Evolutionary conservation across 2,888 invertebrate species (phyloP), one percentile per base, ranked within the genome.

Genomic region (Drosophila nr. medialis): DNA sequence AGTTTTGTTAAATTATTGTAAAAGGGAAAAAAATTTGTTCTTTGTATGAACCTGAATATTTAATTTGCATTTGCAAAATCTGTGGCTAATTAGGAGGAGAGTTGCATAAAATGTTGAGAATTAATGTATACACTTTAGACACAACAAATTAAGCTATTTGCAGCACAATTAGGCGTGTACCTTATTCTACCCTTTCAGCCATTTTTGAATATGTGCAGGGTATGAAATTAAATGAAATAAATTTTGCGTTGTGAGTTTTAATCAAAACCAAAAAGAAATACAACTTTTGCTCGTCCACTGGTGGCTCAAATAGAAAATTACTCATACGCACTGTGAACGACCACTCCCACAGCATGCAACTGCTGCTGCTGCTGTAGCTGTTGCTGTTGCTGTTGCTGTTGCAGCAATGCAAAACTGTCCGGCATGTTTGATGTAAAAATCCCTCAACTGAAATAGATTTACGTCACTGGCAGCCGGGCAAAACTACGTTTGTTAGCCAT

Each of bases 371-470:
- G 15, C 15, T 53, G 7, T 1, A 7, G 56, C 58, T 42, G n/a
- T 18, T 24, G 15, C 27, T 59, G 15, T 34, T 50, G 60, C 30
- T 50, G 50, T 29, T 42, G 21, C 53, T 53, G 53, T 49, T 60
- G 51, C 59, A 50, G 72, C 74, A 82, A 85, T 78, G 74, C 74
- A 85, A 80, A 88, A 81, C 85, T 89, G 89, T 89, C 89, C 89
- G 72, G 79, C 72, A 90, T 90, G 82, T 90, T 86, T 88, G 81
- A 90, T 86, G 83, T 86, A 73, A 81, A 86, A 90, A 90, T 86
- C 86, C 86, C 89, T 88, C 89, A 86, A 86, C 86, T 90, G 83
- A 86, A 90, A 86, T 90, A 86, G 90, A 90, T 86, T 86, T 90
- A 90, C 90, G 88, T 90, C 90, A 90, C 86, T 88, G 79, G 60